Base-by-base conservation (phyloP, 2,797 vertebrate species). In the Typhlichthys eigenmanni region DNA sequence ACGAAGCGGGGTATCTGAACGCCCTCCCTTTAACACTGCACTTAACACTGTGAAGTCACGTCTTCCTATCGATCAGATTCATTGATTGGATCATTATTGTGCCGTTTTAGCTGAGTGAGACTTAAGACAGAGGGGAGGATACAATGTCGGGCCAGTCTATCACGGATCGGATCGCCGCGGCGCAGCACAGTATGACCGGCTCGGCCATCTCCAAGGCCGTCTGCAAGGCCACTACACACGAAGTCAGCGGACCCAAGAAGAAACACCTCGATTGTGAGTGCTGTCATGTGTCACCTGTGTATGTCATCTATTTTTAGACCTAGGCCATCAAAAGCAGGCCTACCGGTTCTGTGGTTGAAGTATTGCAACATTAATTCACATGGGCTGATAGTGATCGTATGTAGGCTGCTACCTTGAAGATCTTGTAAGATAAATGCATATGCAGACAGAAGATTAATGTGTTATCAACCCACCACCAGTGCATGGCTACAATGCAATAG, bases 161-260 rank as follows among this genome's bases (percentile, higher is more conserved):
- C 84, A 96, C 95, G 50, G 95, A 97, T 86, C 93, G 95, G 84
- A 95, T 97, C 91, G 88, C 95, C 11, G 95, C 95, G 56, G 95
- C 95, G n/a, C 95, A 96, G 89, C 95, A 96, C 94, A 96, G 95
- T 65, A 93, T 96, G 92, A 98, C 96, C 74, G 95, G 96, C n/a
- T 97, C 92, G 5, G 94, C 93, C 0, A 91, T 93, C 75, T 92
- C 92, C 82, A 98, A 97, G 74, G 94, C 95, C 2, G 94, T 95
- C 71, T 95, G 95, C 84, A 92, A 95, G 83, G 94, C 95, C 58
- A 97, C 95, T 56, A 98, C 94, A 5, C 92, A 96, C 45, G 95
- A 97, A 87, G 93, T 93, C 71, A 95, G 90, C 78, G 93, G 95
- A 68, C 95, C 96, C 59, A 95, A 95, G 87, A 95, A 95, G 81